phyloP scores from a whole-genome alignment of 1,140 invertebrate genomes.

The Leptoteleia sp. region DNA sequence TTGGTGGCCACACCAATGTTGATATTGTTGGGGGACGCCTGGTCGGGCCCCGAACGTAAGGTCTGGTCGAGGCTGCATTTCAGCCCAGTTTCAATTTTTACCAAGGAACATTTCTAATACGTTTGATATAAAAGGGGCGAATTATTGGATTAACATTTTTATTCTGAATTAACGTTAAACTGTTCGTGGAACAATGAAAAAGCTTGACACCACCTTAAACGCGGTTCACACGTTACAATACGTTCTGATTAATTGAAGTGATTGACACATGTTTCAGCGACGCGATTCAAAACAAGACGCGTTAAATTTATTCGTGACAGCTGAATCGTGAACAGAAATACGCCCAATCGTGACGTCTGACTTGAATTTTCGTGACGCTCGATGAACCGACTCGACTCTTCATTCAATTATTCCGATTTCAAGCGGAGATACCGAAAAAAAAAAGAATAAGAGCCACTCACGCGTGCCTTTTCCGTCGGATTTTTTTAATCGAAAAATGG shows the following conservation, averaged over 20 bases:
- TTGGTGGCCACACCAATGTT: too few species aligned
- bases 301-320: slow-evolving; percentile 30
- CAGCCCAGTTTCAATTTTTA: too few species aligned
- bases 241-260: slow-evolving; percentile 40
- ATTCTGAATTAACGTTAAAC: too few species aligned
- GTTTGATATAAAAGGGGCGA: too few species aligned
- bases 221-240: too few species aligned
- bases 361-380: slow-evolving; percentile 1
- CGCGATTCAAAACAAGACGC: slow-evolving; percentile 14
- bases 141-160: too few species aligned
- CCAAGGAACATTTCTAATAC: too few species aligned
- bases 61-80: too few species aligned
- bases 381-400: slow-evolving; percentile 5
- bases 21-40: too few species aligned
- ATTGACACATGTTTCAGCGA: slow-evolving; percentile 33
- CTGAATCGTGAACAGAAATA: neutral
- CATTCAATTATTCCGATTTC: slow-evolving; percentile 17
- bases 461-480: slow-evolving; percentile 5
- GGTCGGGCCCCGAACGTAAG: too few species aligned
- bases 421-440: slow-evolving; percentile 29
- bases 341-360: neutral
- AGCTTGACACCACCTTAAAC: too few species aligned
- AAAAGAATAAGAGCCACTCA: too few species aligned
- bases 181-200: slow-evolving; percentile 16
- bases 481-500: slow-evolving; percentile 2